phyloP scores from a whole-genome alignment of 2,888 invertebrate species.

The Pomacea canaliculata region DNA sequence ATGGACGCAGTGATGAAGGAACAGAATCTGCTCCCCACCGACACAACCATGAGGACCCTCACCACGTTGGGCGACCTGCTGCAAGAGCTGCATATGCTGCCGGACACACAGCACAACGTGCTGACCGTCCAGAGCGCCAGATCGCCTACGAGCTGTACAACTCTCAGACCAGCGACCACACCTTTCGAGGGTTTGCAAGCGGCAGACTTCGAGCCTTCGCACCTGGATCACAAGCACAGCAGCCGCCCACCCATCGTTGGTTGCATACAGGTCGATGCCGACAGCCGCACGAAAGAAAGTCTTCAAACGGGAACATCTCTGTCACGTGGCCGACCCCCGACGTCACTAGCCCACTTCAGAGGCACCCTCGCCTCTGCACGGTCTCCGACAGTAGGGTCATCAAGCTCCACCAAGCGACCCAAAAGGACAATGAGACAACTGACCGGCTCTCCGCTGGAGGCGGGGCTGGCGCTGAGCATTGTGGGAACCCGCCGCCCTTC shows the following conservation, averaged over 20 bases:
- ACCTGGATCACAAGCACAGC: neutral
- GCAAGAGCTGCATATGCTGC: neutral
- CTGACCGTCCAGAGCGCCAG: neutral
- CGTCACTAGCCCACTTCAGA: neutral
- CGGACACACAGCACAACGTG: neutral
- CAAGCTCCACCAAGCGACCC: neutral
- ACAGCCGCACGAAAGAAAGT: neutral
- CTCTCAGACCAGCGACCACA: slow-evolving; percentile 22
- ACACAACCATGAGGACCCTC: slow-evolving; percentile 9
- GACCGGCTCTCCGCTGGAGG: neutral
- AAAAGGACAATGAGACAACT: neutral
- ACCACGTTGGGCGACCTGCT: slow-evolving; percentile 11
- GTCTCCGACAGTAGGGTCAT: neutral
- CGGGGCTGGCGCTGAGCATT: neutral
- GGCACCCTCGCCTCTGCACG: too few species aligned
- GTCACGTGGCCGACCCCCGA: neutral
- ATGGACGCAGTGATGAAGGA: slow-evolving; percentile 23
- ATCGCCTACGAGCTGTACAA: neutral
- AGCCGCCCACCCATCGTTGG: neutral
- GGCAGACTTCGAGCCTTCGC: neutral
- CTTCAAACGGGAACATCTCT: neutral
- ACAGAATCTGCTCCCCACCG: slow-evolving; percentile 13
- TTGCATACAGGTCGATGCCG: neutral
- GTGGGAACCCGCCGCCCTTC: slow-evolving; percentile 31
- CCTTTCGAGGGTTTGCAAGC: slow-evolving; percentile 1